Base-by-base conservation (phyloP, 1,140 invertebrate genomes). In the Pseudachorutes palmiensis region DNA sequence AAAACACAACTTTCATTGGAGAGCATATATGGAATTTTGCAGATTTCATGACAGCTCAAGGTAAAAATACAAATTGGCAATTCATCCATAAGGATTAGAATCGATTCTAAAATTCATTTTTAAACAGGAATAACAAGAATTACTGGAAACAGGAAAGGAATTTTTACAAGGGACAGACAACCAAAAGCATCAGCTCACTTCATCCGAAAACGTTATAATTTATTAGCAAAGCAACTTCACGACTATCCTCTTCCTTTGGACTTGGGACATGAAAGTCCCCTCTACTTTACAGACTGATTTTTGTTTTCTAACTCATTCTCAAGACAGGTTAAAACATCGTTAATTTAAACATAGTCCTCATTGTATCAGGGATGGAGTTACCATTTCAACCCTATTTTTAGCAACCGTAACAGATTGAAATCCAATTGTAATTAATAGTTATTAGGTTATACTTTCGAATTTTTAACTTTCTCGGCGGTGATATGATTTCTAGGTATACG, bases 11-110 rank as follows among this genome's bases (percentile, higher is more conserved):
- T 1, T 78, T 87, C 49, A 77, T 83, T 36, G 85, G 85, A 14
- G 85, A 87, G 78, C 62, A 63, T 57, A 66, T 73, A 22, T 73
- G 72, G 72, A 87, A 86, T 72, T 87, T 87, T 79, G 85, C 84
- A 29, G 84, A 85, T 74, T 85, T 85, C 70, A 81, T 82, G 75
- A 86, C 84, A 1, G 62, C 32, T 41, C 71, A 70, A 67, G 71
- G 71, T 73, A 67, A n/a, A 30, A 2, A n/a, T 29, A 1, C 26
- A 22, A 16, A 14, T 26, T 36, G 14, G 5, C 24, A 12, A 14
- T 57, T 57, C 5, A 57, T 12, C 9, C 24, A 14, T 14, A 9
- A 14, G 12, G 9, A 57, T 57, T 57, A 12, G 24, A 14, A 57
- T n/a, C 9, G 41, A 57, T n/a, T 12, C 36, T 12, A 45, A 64